Conservation (phyloP, 35 echinoderm and acorn worm species). For the Stichopus chloronotus region DNA sequence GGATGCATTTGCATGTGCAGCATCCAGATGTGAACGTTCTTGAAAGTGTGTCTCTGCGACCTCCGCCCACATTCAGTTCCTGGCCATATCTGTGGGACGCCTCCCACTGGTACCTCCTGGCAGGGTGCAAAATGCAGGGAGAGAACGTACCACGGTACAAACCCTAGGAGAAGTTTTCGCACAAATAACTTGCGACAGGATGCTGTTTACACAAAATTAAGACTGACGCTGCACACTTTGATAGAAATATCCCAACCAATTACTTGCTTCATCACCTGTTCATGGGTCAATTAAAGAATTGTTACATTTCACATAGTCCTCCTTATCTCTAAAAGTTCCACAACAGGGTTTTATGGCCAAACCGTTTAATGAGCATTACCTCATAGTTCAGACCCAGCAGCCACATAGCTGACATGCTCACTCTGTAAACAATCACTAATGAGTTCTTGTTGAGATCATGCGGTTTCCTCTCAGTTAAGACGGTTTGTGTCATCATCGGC, state of each 20-base stretch:
- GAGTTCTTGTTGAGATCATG: slow-evolving; percentile 37
- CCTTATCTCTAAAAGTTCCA: slow-evolving; percentile 32
- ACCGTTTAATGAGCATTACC: slow-evolving; percentile 11
- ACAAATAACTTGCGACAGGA: slow-evolving; percentile 37
- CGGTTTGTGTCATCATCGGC: slow-evolving; percentile 39
- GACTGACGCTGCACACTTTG: slow-evolving; percentile 31
- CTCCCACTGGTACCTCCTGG: background rate
- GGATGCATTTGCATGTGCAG: background rate
- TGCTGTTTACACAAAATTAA: slow-evolving; percentile 49
- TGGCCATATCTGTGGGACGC: background rate
- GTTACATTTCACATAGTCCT: slow-evolving; percentile 26
- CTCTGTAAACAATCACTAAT: slow-evolving; percentile 37
- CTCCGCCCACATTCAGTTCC: slow-evolving; percentile 1
- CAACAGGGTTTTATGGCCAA: background rate
- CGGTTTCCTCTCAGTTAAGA: slow-evolving; percentile 3
- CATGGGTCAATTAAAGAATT: slow-evolving; percentile 39
- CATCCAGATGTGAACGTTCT: background rate
- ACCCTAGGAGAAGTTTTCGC: background rate
- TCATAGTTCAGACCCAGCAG: background rate
- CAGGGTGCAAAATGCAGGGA: slow-evolving; percentile 7
- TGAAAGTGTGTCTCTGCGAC: slow-evolving; percentile 23
- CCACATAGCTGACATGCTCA: slow-evolving; percentile 5
- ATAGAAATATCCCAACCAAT: slow-evolving; percentile 35
- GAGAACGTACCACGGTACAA: too few relatives aligned
- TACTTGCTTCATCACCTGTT: slow-evolving; percentile 31